phyloP scores from a whole-genome alignment of 2,113 vertebrate species.

The Lampris incognitus region DNA sequence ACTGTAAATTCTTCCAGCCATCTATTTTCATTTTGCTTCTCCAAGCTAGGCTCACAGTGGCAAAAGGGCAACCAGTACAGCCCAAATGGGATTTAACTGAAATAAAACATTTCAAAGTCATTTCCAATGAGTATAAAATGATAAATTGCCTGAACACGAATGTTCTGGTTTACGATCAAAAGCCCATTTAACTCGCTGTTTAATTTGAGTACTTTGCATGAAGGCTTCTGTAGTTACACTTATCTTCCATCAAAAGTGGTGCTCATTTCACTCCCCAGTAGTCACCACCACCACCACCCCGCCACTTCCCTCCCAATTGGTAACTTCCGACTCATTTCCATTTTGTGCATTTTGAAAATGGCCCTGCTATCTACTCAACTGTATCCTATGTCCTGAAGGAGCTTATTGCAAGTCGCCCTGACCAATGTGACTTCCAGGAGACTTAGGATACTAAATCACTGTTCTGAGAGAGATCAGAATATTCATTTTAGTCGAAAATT shows the following conservation, averaged over 20 bases:
- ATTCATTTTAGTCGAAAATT: not conserved
- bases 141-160: not conserved
- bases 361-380: not conserved
- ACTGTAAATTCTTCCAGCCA: not conserved
- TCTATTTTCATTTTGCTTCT: too few relatives aligned
- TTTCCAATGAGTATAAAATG: not conserved
- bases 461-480: too few relatives aligned
- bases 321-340: constrained; percentile 29
- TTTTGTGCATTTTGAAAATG: constrained; percentile 13
- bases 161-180: not conserved
- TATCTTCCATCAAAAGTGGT: constrained; percentile 1
- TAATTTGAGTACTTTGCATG: not conserved
- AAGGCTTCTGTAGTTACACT: not conserved
- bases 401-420: not conserved
- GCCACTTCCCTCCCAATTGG: constrained; percentile 13
- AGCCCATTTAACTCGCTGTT: not conserved
- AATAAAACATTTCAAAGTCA: not conserved
- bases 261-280: constrained; percentile 11
- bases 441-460: not conserved
- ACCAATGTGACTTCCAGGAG: not conserved
- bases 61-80: not conserved
- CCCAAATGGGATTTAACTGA: not conserved
- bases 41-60: too few relatives aligned
- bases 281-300: not conserved
- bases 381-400: not conserved